phyloP scores from a whole-genome alignment of 2,113 vertebrate species.

The Grantiella picta region DNA sequence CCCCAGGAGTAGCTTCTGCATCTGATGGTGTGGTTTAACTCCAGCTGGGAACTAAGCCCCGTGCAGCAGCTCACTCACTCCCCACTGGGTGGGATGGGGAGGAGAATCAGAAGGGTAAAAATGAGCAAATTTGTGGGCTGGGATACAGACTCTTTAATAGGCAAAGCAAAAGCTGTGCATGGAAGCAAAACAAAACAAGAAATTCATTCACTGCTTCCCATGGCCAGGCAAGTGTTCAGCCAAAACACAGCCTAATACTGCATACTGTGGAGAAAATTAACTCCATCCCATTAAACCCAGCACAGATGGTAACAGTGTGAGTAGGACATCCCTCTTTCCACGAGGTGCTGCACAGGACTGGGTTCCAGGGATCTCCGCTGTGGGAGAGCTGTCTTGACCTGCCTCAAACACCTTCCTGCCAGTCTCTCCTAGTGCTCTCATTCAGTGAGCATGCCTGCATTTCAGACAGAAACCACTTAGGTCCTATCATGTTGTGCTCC shows the following conservation, averaged over 20 bases:
- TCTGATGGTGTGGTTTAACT: not conserved
- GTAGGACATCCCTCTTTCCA: not conserved
- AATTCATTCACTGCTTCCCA: not conserved
- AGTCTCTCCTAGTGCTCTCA: not conserved
- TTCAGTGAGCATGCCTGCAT: not conserved
- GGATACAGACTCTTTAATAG: not conserved
- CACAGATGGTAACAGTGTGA: not conserved
- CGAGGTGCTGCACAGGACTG: accelerated
- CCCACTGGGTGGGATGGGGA: no score
- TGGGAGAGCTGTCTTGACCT: not conserved
- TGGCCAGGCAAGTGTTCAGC: not conserved
- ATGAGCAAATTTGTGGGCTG: not conserved
- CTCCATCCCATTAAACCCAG: not conserved
- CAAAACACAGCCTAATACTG: not conserved
- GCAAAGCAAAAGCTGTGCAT: not conserved
- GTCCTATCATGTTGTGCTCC: not conserved
- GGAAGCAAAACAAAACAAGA: not conserved
- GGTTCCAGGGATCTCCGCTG: not conserved
- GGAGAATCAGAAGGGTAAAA: not conserved
- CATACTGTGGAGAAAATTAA: not conserved
- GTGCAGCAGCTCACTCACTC: not conserved
- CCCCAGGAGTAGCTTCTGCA: not conserved
- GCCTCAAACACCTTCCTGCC: not conserved
- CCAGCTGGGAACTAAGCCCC: not conserved
- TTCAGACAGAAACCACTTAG: not conserved